Evolutionary conservation across 2,113 vertebrate genomes (phyloP).

Genomic region (Cacatua alba): DNA sequence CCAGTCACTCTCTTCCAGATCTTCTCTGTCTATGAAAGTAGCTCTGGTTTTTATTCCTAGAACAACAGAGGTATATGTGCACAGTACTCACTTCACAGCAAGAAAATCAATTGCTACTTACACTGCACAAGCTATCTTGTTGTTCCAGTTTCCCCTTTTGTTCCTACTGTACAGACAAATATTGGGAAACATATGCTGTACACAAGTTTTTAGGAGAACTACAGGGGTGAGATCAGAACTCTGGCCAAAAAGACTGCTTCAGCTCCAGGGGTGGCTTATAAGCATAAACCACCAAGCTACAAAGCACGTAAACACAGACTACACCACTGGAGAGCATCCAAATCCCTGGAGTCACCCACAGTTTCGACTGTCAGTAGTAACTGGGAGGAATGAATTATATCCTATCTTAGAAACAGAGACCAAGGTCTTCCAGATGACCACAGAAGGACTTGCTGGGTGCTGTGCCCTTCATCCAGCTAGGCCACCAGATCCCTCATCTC

Average conservation of each 20-base stretch:
- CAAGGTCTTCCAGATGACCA: not conserved
- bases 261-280: not conserved
- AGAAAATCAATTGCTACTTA: not conserved
- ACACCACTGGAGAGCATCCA: not conserved
- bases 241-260: not conserved
- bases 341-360: not conserved
- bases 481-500: not conserved
- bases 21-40: not conserved
- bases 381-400: not conserved
- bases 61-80: accelerated
- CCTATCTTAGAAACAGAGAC: not conserved
- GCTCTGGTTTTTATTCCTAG: not conserved
- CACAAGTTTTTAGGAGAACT: not conserved
- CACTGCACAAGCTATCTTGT: not conserved
- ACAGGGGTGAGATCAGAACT: not conserved
- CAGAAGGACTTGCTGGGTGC: not conserved
- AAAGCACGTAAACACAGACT: not conserved
- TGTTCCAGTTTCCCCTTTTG: not conserved
- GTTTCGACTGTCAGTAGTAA: not conserved
- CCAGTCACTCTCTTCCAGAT: not conserved
- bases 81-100: not conserved
- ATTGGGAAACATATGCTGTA: not conserved
- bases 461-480: not conserved
- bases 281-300: not conserved
- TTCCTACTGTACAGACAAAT: not conserved